Conservation (phyloP, 53 echinoderm and acorn worm genomes). For the Paracentrotus lividus region DNA sequence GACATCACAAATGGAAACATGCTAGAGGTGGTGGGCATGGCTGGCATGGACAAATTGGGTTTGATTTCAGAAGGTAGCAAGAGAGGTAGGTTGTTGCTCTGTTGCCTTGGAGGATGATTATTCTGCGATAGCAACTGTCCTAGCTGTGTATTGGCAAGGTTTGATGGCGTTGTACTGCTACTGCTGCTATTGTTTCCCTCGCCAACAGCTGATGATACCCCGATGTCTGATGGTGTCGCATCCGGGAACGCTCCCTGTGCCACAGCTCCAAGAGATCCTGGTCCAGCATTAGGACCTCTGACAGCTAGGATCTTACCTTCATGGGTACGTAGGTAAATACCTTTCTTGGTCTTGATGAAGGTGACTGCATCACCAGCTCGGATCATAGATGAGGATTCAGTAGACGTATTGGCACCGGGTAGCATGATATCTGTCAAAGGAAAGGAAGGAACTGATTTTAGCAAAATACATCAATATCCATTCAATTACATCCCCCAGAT, state of each 20-base stretch:
- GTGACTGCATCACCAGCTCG: constrained; percentile 95
- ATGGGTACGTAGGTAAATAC: constrained; percentile 93
- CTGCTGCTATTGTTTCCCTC: neutral
- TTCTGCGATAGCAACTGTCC: constrained; percentile 56
- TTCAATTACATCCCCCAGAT: neutral
- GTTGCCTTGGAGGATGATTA: neutral
- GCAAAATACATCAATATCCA: neutral
- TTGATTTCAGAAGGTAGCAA: constrained; percentile 10
- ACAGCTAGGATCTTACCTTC: constrained; percentile 96
- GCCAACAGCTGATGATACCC: neutral
- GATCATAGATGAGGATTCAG: constrained; percentile 85
- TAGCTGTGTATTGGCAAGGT: constrained; percentile 55
- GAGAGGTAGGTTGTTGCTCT: neutral
- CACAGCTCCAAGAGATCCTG: constrained; percentile 55
- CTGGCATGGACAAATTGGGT: neutral
- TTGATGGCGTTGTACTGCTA: neutral
- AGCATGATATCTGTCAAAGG: constrained; percentile 87
- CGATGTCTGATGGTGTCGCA: constrained; percentile 20
- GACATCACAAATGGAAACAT: constrained; percentile 55
- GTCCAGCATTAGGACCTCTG: constrained; percentile 75
- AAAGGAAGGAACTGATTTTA: neutral
- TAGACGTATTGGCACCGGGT: constrained; percentile 82
- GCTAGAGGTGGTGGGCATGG: neutral
- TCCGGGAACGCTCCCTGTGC: constrained; percentile 57
- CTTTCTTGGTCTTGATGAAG: constrained; percentile 96